Evolutionary conservation across 2,888 invertebrate species (phyloP).

Genomic region (Tanytarsus gracilentus): DNA sequence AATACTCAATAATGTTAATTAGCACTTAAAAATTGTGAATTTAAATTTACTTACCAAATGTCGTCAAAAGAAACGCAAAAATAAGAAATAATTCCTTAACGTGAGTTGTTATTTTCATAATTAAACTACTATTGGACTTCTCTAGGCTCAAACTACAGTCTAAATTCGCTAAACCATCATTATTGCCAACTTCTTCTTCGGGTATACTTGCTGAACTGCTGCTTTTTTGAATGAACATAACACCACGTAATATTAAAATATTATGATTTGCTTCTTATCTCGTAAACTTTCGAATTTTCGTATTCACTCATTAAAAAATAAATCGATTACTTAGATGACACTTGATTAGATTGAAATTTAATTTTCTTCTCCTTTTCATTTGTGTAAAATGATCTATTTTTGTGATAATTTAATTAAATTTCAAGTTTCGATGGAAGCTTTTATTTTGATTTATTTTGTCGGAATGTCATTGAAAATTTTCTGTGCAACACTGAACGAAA

Average conservation of each 20-base stretch:
- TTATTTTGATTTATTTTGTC: not conserved
- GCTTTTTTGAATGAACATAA: too few species aligned
- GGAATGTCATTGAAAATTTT: not conserved
- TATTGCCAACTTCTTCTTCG: not conserved
- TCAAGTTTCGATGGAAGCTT: not conserved
- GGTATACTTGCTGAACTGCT: not conserved
- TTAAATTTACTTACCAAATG: too few species aligned
- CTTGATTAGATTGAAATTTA: too few species aligned
- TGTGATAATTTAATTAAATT: too few species aligned
- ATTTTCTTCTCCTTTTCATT: not conserved
- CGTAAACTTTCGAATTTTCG: too few species aligned
- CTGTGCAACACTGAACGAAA: not conserved
- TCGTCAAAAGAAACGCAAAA: conserved; percentile 30
- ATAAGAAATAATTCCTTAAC: conserved; percentile 30
- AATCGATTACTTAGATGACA: too few species aligned
- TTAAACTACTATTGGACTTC: not conserved
- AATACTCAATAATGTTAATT: conserved; percentile 26
- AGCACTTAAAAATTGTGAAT: too few species aligned
- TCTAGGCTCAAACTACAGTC: not conserved
- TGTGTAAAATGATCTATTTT: conserved; percentile 3
- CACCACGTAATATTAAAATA: too few species aligned
- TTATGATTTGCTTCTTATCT: too few species aligned
- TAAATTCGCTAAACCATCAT: not conserved
- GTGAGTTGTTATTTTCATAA: conserved; percentile 17
- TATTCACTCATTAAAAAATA: too few species aligned